Evolutionary conservation across 2,113 vertebrate species (phyloP).

Genomic region (Macrotus californicus): DNA sequence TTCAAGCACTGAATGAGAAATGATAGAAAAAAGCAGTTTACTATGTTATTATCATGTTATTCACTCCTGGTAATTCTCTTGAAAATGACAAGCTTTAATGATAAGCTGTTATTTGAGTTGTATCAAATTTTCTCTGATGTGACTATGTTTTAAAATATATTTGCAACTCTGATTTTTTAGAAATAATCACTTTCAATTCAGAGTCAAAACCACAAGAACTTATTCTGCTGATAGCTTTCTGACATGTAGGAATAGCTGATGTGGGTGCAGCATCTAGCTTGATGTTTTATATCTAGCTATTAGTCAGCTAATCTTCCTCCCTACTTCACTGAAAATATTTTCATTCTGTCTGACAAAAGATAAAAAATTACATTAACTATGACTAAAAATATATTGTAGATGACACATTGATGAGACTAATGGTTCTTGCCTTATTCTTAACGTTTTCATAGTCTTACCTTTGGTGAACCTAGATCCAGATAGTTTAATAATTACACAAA

Average conservation of each 20-base stretch:
- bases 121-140: constrained; percentile 59
- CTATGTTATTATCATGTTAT: constrained; percentile 41
- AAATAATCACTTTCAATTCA: constrained; percentile 54
- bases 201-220: constrained; percentile 48
- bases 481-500: constrained; percentile 38
- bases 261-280: constrained; percentile 51
- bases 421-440: constrained; percentile 39
- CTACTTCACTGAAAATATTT: constrained; percentile 71
- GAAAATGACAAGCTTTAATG: constrained; percentile 51
- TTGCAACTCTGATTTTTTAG: constrained; percentile 64
- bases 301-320: constrained; percentile 67
- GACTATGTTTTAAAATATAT: constrained; percentile 61
- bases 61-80: constrained; percentile 43
- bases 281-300: constrained; percentile 66
- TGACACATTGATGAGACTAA: constrained; percentile 60
- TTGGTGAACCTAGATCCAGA: constrained; percentile 42
- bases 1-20: constrained; percentile 29
- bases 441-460: constrained; percentile 43
- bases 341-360: constrained; percentile 70
- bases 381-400: constrained; percentile 42
- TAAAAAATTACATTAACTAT: constrained; percentile 61
- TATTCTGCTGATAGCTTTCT: constrained; percentile 48
- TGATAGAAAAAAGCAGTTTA: constrained; percentile 23
- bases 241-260: constrained; percentile 47
- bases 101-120: constrained; percentile 46